Conservation (phyloP, 2,888 invertebrate species). For the Cyrtodaria siliqua region DNA sequence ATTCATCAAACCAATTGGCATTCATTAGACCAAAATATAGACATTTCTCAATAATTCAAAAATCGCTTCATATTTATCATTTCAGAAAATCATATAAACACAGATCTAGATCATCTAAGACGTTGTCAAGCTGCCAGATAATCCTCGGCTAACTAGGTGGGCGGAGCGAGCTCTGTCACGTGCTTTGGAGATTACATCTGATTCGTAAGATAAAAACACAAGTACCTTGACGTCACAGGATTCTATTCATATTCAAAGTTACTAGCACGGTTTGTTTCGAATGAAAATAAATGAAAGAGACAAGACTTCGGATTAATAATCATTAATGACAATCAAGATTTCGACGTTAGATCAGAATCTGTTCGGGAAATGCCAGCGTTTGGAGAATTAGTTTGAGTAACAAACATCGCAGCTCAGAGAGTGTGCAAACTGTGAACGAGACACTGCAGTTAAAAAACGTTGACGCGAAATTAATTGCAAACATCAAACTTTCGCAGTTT, state of each 20-base stretch:
- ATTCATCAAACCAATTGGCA: constrained; percentile 46
- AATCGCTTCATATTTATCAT: constrained; percentile 33
- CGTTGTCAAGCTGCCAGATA: constrained; percentile 50
- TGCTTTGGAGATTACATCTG: constrained; percentile 13
- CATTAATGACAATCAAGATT: constrained; percentile 27
- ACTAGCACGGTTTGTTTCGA: constrained; percentile 2
- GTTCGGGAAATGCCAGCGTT: neutral
- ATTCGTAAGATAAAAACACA: constrained; percentile 32
- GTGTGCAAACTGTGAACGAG: constrained; percentile 8
- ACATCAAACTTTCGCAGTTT: constrained; percentile 15
- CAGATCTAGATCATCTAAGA: constrained; percentile 43
- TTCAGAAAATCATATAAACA: constrained; percentile 36
- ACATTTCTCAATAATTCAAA: constrained; percentile 38
- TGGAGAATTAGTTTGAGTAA: neutral
- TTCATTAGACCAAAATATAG: constrained; percentile 14
- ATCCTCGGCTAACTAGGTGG: constrained; percentile 35
- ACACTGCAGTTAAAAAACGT: too few relatives aligned
- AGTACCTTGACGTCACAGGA: constrained; percentile 19
- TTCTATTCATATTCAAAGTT: constrained; percentile 11
- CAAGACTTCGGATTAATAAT: constrained; percentile 33
- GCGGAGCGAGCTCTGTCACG: constrained; percentile 45
- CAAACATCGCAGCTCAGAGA: neutral
- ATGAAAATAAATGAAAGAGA: constrained; percentile 41
- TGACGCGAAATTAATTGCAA: neutral
- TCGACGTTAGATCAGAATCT: neutral